Base-by-base conservation (phyloP, 2,797 vertebrate genomes). In the Trematomus bernacchii region DNA sequence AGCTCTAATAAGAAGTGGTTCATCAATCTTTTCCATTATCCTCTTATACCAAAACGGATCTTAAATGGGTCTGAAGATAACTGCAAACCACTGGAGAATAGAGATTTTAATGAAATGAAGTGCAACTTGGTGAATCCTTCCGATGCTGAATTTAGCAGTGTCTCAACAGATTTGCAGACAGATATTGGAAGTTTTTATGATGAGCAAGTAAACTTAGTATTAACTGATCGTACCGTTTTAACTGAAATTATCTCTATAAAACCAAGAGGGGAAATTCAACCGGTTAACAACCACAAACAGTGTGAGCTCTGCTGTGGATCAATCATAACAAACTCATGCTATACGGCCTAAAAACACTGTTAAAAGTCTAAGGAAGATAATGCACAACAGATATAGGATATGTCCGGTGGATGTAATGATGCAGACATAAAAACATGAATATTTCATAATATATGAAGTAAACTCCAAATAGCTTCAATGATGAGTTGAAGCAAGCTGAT, bases 31-130 rank as follows among this genome's bases (percentile, higher is more conserved):
- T 50, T n/a, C 15, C 23, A 61, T 66, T n/a, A 73, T 66, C 30
- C 27, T 48, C 53, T 66, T 74, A 18, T 70, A 63, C 60, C n/a
- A 71, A 65, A 74, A 71, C 44, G 21, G 10, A 73, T 12, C 23
- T 44, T 33, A 52, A 73, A 65, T 60, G 11, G 15, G 19, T 40
- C 43, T 50, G 16, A 68, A 62, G 33, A 75, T 65, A 23, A 65
- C 57, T 53, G 33, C 53, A 53, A 76, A 54, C 18, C 15, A 58
- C 52, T 21, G 27, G 8, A 51, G 12, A 9, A 33, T 70, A 33
- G 10, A 51, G 12, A 9, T 42, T 70, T 73, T 51, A 54, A 10
- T 65, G 18, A 57, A 76, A 65, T 44, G 0, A 58, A 42, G n/a
- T 23, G 50, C n/a, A 43, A 43, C 33, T 7, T 43, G 12, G 37